Percentiles rank a stretch among this genome's conserved stretches.
Evolutionary conservation across 2,113 vertebrate genomes (phyloP).

Genomic region (Electrona antarctica): DNA sequence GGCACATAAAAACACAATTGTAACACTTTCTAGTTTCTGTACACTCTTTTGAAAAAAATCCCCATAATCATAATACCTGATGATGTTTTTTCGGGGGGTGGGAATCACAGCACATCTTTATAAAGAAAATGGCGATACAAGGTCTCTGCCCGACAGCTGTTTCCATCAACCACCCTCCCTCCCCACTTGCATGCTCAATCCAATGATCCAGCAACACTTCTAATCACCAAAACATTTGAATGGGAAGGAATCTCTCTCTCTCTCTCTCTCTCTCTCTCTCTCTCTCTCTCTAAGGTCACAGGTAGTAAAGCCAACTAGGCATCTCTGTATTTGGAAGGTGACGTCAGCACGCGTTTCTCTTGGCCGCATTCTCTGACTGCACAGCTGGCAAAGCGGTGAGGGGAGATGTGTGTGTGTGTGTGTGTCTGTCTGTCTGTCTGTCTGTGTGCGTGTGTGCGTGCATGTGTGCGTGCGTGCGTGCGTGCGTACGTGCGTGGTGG

Average conservation of each 20-base stretch:
- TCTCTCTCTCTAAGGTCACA: constrained; percentile 39
- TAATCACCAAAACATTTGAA: too few relatives aligned
- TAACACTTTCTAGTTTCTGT: too few relatives aligned
- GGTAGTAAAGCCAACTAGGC: constrained; percentile 68
- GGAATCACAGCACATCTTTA: too few relatives aligned
- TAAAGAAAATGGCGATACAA: too few relatives aligned
- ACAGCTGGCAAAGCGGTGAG: constrained; percentile 59
- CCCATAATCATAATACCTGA: too few relatives aligned
- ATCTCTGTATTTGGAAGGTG: constrained; percentile 92
- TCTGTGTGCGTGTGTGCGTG: neutral
- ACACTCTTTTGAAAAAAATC: too few relatives aligned
- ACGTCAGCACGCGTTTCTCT: constrained; percentile 88
- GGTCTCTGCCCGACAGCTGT: too few relatives aligned
- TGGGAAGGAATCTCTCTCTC: constrained; percentile 30
- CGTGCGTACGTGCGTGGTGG: neutral
- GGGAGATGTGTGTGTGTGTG: constrained; percentile 9
- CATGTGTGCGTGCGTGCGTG: neutral
- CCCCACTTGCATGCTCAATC: constrained; percentile 15
- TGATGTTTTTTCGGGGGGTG: too few relatives aligned
- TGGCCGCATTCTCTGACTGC: constrained; percentile 52
- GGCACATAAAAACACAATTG: too few relatives aligned
- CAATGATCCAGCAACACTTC: too few relatives aligned
- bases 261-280: constrained; percentile 5
- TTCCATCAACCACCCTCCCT: constrained; percentile 9
- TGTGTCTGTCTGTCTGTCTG: neutral